phyloP scores from a whole-genome alignment of 2,113 vertebrate genomes.

The Toxotes jaculatrix region DNA sequence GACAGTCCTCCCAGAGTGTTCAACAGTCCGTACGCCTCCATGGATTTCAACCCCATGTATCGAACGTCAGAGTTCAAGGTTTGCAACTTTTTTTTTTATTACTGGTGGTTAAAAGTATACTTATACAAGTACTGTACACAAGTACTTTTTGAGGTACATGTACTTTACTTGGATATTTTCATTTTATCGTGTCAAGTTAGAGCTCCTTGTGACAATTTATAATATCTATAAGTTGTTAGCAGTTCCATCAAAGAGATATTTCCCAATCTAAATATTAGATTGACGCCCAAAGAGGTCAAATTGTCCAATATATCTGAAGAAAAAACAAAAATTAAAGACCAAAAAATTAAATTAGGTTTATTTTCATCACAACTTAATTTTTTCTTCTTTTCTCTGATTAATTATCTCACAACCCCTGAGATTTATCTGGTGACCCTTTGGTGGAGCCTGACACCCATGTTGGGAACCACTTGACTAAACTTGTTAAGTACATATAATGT shows the following conservation, averaged over 20 bases:
- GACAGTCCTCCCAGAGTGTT: conserved; percentile 80
- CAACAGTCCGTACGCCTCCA: conserved; percentile 83
- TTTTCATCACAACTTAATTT: not conserved
- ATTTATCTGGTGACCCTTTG: not conserved
- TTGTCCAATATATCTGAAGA: too few relatives aligned
- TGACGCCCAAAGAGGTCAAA: too few relatives aligned
- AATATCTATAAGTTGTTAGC: not conserved
- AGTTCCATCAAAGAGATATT: too few relatives aligned
- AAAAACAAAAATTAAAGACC: too few relatives aligned
- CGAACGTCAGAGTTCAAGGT: conserved; percentile 83
- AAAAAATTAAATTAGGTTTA: too few relatives aligned
- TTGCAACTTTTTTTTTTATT: not conserved
- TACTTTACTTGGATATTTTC: not conserved
- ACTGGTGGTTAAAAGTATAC: not conserved
- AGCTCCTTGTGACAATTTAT: not conserved
- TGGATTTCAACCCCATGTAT: conserved; percentile 77
- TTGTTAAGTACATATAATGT: not conserved
- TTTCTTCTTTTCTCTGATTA: not conserved
- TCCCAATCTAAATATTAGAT: too few relatives aligned
- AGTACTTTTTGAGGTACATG: not conserved
- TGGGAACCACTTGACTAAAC: not conserved
- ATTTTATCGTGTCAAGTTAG: not conserved
- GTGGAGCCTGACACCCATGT: too few relatives aligned
- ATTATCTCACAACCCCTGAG: not conserved
- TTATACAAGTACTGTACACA: too few relatives aligned